These are phyloP conservation scores for Contarinia nasturtii DNA, from an alignment of 1,140 invertebrate genomes.

Conservation along the genomic window DNA sequence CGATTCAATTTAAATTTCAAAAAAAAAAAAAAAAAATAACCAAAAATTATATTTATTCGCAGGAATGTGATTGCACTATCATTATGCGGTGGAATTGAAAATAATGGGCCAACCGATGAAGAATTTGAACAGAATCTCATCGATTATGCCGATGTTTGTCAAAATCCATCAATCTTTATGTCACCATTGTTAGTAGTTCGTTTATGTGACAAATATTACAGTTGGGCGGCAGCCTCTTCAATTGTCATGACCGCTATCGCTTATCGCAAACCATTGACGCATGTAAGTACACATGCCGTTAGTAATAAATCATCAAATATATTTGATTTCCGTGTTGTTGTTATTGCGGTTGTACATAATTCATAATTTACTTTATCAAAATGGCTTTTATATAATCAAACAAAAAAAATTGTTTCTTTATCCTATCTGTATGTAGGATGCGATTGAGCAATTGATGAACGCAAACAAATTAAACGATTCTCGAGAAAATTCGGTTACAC, in stretches of 20 bases:
- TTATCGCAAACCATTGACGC: slow-evolving; percentile 56
- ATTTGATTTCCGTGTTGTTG: slow-evolving; percentile 1
- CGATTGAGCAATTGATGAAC: slow-evolving; percentile 18
- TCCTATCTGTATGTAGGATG: slow-evolving; percentile 11
- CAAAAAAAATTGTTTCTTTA: too few relatives aligned
- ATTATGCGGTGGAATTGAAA: slow-evolving; percentile 54
- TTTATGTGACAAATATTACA: slow-evolving; percentile 72
- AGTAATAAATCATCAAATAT: background rate
- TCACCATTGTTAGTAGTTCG: slow-evolving; percentile 76
- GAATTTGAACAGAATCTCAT: slow-evolving; percentile 58
- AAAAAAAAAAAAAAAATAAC: too few relatives aligned
- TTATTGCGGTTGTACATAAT: background rate
- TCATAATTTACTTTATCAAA: too few relatives aligned
- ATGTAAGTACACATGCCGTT: slow-evolving; percentile 12
- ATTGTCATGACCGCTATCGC: slow-evolving; percentile 67
- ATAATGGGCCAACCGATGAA: slow-evolving; percentile 37
- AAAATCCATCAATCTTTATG: slow-evolving; percentile 56
- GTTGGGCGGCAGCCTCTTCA: slow-evolving; percentile 72
- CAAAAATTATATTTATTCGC: too few relatives aligned
- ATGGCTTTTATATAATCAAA: too few relatives aligned
- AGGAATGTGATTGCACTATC: slow-evolving; percentile 47
- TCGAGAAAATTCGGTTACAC: too few relatives aligned
- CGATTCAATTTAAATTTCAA: slow-evolving; percentile 27
- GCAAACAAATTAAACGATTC: background rate
- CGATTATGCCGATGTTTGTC: slow-evolving; percentile 53